These are phyloP conservation scores for Netelia melanura DNA, from an alignment of 2,888 invertebrate genomes.

Conservation along the genomic window DNA sequence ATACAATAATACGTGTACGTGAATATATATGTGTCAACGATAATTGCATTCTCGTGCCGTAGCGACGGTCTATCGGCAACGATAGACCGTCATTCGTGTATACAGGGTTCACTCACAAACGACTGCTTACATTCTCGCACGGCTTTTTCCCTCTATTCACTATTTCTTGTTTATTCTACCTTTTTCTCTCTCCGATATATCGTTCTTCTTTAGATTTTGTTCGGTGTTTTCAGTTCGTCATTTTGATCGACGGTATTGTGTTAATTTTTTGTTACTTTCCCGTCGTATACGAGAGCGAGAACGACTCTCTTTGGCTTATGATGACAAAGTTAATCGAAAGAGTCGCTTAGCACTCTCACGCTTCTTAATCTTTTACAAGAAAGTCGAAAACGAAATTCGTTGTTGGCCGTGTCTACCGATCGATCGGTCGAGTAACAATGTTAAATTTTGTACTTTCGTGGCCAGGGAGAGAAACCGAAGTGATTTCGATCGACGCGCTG, in stretches of 20 bases:
- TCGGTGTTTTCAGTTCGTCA: conserved; percentile 15
- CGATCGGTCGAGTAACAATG: neutral
- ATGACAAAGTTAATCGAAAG: no score
- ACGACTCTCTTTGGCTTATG: no score
- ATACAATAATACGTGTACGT: conserved; percentile 70
- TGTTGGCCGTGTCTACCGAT: neutral
- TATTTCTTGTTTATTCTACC: neutral
- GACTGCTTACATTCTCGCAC: conserved; percentile 17
- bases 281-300: no score
- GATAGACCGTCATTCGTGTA: conserved; percentile 47
- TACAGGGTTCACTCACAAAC: conserved; percentile 42
- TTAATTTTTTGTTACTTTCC: no score
- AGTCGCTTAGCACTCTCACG: no score
- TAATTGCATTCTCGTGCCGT: conserved; percentile 71
- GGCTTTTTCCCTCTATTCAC: conserved; percentile 24
- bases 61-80: conserved; percentile 28
- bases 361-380: no score
- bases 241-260: no score
- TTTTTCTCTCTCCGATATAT: conserved; percentile 11
- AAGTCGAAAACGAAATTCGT: neutral
- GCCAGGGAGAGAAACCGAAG: neutral
- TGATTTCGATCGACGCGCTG: neutral
- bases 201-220: conserved; percentile 11
- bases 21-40: conserved; percentile 71
- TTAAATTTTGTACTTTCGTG: neutral